Percentiles rank a stretch among this genome's conserved stretches.
Conservation (phyloP, 2,888 invertebrate genomes). For the Eubasilissa splendida region DNA sequence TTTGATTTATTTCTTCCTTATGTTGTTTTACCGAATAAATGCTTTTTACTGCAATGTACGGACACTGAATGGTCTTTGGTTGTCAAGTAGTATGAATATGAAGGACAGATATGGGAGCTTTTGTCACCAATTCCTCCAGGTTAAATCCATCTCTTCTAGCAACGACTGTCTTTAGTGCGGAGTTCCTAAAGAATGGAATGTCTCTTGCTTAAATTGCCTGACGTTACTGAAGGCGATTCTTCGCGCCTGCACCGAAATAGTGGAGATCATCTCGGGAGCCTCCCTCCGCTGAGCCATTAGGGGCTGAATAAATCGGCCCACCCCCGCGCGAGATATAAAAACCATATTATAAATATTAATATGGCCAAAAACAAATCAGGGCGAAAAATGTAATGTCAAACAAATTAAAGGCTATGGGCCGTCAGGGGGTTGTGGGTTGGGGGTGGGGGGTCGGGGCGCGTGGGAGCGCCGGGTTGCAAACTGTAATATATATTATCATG, state of each 20-base stretch:
- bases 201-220: too few species aligned
- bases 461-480: slow-evolving; percentile 49
- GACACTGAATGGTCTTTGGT: too few species aligned
- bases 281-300: slow-evolving; percentile 32
- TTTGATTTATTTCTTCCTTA: too few species aligned
- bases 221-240: not conserved
- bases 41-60: too few species aligned
- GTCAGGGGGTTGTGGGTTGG: slow-evolving; percentile 43
- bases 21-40: too few species aligned
- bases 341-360: slow-evolving; percentile 59
- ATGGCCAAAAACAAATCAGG: slow-evolving; percentile 58
- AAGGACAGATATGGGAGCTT: too few species aligned
- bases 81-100: too few species aligned
- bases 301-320: slow-evolving; percentile 23
- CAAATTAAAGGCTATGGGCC: slow-evolving; percentile 59
- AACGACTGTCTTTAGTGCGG: too few species aligned
- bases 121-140: too few species aligned
- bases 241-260: not conserved
- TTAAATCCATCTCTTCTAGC: too few species aligned
- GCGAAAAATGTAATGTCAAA: slow-evolving; percentile 59
- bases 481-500: not conserved
- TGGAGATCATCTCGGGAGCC: not conserved
- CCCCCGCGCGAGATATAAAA: slow-evolving; percentile 40
- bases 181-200: too few species aligned
- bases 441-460: not conserved